A percentile compares a stretch with the other conserved stretches of the same genome.
These are phyloP conservation scores for Rhea americana DNA, from an alignment of 2,113 vertebrate species.

Conservation along the genomic window DNA sequence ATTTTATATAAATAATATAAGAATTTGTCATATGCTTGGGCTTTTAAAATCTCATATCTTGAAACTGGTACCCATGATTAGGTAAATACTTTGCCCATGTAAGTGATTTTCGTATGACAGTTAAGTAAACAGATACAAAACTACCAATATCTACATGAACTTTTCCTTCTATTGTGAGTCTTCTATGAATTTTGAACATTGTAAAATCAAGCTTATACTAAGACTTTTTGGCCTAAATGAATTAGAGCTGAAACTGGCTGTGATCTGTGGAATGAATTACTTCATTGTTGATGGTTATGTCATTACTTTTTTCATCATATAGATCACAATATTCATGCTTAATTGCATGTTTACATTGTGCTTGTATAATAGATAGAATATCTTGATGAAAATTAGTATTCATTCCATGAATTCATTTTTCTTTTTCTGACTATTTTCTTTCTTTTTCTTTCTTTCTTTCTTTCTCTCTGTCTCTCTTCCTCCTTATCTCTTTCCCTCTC, in stretches of 20 bases:
- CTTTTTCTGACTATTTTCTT: neutral
- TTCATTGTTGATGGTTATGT: neutral
- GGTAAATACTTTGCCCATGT: neutral
- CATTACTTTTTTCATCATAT: neutral
- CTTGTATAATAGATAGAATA: neutral
- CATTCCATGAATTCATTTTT: neutral
- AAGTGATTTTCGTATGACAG: neutral
- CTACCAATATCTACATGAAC: neutral
- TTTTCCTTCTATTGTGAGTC: neutral
- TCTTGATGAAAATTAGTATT: neutral
- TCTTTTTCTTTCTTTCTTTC: too few species aligned
- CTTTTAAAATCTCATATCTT: neutral
- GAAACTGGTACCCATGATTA: neutral
- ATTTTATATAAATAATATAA: neutral
- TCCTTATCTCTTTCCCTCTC: neutral
- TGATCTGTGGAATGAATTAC: neutral
- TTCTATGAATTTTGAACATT: neutral
- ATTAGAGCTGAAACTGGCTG: neutral
- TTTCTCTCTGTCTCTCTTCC: neutral
- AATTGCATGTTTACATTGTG: neutral
- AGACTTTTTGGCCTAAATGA: neutral
- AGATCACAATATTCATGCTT: neutral
- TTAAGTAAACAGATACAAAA: neutral
- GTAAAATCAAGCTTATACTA: neutral
- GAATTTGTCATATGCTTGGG: neutral